Evolutionary conservation across 92 coral and sea anemone species (phyloP), one percentile per base, ranked within the genome.

Genomic region (Phymanthus crucifer): DNA sequence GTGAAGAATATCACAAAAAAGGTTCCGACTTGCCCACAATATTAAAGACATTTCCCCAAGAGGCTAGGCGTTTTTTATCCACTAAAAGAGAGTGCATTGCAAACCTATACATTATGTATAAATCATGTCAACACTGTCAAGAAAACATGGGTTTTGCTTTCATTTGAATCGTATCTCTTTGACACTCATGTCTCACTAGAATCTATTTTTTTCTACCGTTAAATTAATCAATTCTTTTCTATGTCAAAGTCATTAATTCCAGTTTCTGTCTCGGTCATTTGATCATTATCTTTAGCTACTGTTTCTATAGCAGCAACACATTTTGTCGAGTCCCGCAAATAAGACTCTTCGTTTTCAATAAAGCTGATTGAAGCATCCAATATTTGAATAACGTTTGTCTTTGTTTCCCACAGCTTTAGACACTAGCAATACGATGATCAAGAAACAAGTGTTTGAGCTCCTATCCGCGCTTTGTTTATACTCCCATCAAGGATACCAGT

Each of bases 401-500:
- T 43, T 61, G 0, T 61, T 27, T 61, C 19, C 16, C 8, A 61
- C 85, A 96, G 99, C 99, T 71, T 88, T 96, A 71, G 99, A 96
- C 82, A 96, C 99, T 4, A 90, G 91, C 78, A 96, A 96, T 77
- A 89, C 97, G 21, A 96, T 96, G 99, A 91, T 96, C 48, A 96
- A 96, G 73, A 96, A 96, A 72, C 99, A 96, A 84, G 99, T 96
- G 8, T 93, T 96, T 66, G 99, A 96, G 71, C 91, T 96, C 31
- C 86, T 96, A 7, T 96, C 99, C 16, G 99, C 99, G 0, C 81
- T 96, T 74, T 96, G 99, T 79, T 83, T 96, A 47, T 96, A 96
- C 79, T 96, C 99, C 6, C 90, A 84, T 69, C 88, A 91, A 80
- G 99, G 99, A 43, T 94, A 96, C 67, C 88, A 91, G 35, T 83